Percentiles rank a stretch among this genome's conserved stretches.
Evolutionary conservation across 2,888 invertebrate genomes (phyloP).

Genomic region (Sialis lutaria): DNA sequence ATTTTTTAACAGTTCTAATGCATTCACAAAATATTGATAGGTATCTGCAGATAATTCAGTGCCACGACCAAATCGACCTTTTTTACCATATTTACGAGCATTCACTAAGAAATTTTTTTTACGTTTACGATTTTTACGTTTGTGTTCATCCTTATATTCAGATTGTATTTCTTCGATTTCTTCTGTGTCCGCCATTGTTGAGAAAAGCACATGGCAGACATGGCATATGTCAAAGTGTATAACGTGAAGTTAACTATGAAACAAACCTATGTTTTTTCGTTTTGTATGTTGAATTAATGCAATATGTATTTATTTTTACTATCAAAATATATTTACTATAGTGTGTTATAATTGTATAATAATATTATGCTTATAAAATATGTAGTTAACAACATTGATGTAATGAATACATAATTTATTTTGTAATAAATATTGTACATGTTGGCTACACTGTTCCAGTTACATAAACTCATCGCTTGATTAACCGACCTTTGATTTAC

Average conservation of each 20-base stretch:
- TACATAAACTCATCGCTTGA: too few species aligned
- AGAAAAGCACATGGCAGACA: too few species aligned
- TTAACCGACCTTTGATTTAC: too few species aligned
- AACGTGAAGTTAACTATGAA: neutral
- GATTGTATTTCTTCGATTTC: neutral
- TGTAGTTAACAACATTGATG: neutral
- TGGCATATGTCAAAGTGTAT: too few species aligned
- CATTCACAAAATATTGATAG: constrained; percentile 59
- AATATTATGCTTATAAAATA: neutral
- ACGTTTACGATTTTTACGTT: constrained; percentile 35
- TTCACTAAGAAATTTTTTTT: constrained; percentile 49
- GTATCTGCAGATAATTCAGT: constrained; percentile 51
- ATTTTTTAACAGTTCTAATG: constrained; percentile 35
- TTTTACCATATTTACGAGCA: constrained; percentile 59
- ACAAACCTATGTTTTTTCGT: neutral
- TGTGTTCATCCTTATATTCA: constrained; percentile 7
- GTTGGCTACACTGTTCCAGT: too few species aligned
- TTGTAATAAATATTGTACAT: too few species aligned
- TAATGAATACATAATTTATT: neutral
- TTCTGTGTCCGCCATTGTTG: neutral
- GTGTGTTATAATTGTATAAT: neutral
- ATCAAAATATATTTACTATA: too few species aligned
- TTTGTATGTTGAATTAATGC: neutral
- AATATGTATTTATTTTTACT: too few species aligned
- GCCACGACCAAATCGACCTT: constrained; percentile 54